Evolutionary conservation across 1,140 invertebrate species (phyloP).

Genomic region (Mycetomoellerius zeteki): DNA sequence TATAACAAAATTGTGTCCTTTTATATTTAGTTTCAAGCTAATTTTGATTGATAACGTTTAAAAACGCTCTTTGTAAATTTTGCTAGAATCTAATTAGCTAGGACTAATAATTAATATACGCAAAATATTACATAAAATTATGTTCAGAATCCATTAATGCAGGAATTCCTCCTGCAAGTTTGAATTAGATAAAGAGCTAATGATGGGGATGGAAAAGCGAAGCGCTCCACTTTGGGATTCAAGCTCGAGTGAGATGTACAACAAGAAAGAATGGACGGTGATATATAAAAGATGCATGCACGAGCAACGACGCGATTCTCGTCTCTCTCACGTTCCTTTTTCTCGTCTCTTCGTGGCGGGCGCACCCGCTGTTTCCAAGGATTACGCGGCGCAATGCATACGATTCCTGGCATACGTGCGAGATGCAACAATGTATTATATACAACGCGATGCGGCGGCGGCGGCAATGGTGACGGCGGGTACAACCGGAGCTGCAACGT

Average conservation of each 20-base stretch:
- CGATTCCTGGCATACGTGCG: slow-evolving; percentile 49
- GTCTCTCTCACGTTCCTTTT: slow-evolving; percentile 40
- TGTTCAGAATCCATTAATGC: not conserved
- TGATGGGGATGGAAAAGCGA: not conserved
- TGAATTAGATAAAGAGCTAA: slow-evolving; percentile 4
- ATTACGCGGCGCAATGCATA: slow-evolving; percentile 54
- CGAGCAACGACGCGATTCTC: slow-evolving; percentile 36
- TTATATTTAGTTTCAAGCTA: not conserved
- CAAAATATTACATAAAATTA: not conserved
- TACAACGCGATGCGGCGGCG: slow-evolving; percentile 30
- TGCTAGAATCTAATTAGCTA: not conserved
- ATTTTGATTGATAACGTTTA: not conserved
- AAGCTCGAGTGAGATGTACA: not conserved
- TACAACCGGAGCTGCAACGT: slow-evolving; percentile 53
- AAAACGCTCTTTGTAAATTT: not conserved
- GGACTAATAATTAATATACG: not conserved
- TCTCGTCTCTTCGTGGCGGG: slow-evolving; percentile 39
- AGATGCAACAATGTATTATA: slow-evolving; percentile 57
- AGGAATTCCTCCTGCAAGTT: not conserved
- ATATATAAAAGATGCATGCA: slow-evolving; percentile 59
- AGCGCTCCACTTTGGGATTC: slow-evolving; percentile 34
- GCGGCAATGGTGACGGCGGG: not conserved
- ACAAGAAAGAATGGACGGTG: slow-evolving; percentile 11
- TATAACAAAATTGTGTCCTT: slow-evolving; percentile 1
- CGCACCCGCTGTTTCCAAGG: slow-evolving; percentile 60